Evolutionary conservation across 64 coral and sea anemone species (phyloP).

Genomic region (Orbicella faveolata): DNA sequence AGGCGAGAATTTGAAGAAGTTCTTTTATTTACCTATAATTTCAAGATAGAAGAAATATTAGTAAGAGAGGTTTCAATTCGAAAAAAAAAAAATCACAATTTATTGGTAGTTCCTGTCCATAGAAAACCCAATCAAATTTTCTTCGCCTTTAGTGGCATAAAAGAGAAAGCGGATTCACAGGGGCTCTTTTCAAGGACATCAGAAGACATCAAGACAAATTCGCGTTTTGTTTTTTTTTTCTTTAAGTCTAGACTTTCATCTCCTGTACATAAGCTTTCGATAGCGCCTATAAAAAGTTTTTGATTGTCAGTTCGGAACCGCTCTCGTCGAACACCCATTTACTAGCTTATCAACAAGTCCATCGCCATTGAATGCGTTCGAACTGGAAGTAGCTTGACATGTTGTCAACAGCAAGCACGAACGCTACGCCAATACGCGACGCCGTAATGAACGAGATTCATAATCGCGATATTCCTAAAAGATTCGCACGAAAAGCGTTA

Average conservation of each 20-base stretch:
- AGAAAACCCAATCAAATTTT: no score
- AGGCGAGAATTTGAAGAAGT: neutral
- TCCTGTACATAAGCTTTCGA: constrained; percentile 35
- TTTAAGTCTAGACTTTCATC: constrained; percentile 23
- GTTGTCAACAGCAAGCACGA: constrained; percentile 26
- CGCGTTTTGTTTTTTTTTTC: neutral
- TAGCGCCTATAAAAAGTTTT: constrained; percentile 10
- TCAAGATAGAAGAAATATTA: neutral
- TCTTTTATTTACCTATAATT: neutral
- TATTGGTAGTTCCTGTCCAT: no score
- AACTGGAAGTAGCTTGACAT: constrained; percentile 19
- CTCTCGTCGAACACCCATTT: constrained; percentile 14
- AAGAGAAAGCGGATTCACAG: neutral
- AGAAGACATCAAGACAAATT: constrained; percentile 18
- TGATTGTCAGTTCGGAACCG: constrained; percentile 36
- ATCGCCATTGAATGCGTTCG: constrained; percentile 1
- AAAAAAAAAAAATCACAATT: neutral
- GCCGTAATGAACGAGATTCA: constrained; percentile 32
- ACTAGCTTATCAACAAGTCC: neutral
- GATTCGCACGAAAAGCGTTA: constrained; percentile 21
- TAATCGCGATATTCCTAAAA: constrained; percentile 21
- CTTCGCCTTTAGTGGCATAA: neutral
- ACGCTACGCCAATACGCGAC: constrained; percentile 30
- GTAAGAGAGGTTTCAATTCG: neutral
- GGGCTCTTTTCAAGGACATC: neutral